phyloP scores from a whole-genome alignment of 2,888 invertebrate species.

The Dolichomitus sp. region DNA sequence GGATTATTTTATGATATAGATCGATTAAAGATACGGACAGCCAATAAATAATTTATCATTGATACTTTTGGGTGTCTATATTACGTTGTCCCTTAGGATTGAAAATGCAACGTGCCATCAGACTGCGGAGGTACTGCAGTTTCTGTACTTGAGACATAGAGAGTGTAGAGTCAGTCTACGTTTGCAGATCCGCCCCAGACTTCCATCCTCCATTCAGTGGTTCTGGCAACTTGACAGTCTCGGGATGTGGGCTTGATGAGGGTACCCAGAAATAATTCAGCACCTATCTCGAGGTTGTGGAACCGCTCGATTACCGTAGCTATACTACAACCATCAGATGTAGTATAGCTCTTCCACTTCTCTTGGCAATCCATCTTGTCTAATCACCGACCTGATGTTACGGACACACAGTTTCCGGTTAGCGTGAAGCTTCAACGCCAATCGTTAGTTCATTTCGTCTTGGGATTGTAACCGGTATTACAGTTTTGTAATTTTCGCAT shows the following conservation, averaged over 20 bases:
- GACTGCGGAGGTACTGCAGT: neutral
- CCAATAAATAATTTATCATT: no score
- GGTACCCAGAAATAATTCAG: constrained; percentile 35
- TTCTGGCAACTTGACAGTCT: constrained; percentile 18
- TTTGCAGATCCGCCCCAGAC: neutral
- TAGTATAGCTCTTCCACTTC: neutral
- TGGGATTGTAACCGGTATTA: neutral
- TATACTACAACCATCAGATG: neutral
- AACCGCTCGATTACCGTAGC: constrained; percentile 5
- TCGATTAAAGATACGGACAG: no score
- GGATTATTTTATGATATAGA: neutral
- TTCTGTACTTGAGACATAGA: neutral
- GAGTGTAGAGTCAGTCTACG: neutral
- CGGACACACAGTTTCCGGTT: neutral
- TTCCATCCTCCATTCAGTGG: constrained; percentile 12
- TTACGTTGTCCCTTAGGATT: neutral
- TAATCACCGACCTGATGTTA: neutral
- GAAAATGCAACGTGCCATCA: neutral
- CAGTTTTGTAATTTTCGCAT: neutral
- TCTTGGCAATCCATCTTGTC: constrained; percentile 1
- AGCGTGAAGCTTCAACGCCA: no score
- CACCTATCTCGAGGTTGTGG: neutral
- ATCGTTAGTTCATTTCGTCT: neutral
- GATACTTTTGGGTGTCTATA: neutral
- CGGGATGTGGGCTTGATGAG: constrained; percentile 22